Evolutionary conservation across 2,888 invertebrate species (phyloP), one percentile per base, ranked within the genome.

Genomic region (Dichetophora obliterata): DNA sequence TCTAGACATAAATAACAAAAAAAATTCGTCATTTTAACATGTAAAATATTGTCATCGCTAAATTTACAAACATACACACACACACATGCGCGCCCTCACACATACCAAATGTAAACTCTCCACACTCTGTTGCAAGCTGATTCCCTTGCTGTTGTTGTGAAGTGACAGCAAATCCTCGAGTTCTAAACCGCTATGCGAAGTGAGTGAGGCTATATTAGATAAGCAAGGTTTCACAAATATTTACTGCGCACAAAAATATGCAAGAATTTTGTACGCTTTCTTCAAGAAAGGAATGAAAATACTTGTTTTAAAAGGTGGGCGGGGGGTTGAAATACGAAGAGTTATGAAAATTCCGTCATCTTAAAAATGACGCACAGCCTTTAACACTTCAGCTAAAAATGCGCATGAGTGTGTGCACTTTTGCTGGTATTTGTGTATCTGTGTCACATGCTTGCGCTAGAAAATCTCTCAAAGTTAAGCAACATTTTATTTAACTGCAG

Each of bases 181-280:
- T 24, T 22, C 19, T 19, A 22, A 14, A 59, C 57, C 9, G 27
- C 63, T 8, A 59, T 22, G n/a, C n/a, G 63, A 31, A 31, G 27
- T 63, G 27, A 27, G 27, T 63, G 27, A 31, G 14, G 27, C 27
- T 61, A 9, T 27, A 14, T n/a, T 34, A 52, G 31, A 52, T 19
- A 71, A 34, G 50, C 43, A 50, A 63, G 27, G 11, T 48, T 63
- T 73, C 31, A 52, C 81, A 84, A 85, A 85, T 83, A 83, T 85
- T 84, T 84, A 84, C 82, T 66, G 71, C 71, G 83, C 84, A 83
- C 79, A 80, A 84, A 85, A 85, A 81, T 84, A 84, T 84, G 84
- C 84, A 83, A 83, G 80, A 81, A 73, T 73, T 75, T 57, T 16
- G 19, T n/a, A 16, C 75, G 54, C 27, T 66, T 57, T 19, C 16